Conservation (phyloP, 2,888 invertebrate genomes). For the Byasa hedistus region DNA sequence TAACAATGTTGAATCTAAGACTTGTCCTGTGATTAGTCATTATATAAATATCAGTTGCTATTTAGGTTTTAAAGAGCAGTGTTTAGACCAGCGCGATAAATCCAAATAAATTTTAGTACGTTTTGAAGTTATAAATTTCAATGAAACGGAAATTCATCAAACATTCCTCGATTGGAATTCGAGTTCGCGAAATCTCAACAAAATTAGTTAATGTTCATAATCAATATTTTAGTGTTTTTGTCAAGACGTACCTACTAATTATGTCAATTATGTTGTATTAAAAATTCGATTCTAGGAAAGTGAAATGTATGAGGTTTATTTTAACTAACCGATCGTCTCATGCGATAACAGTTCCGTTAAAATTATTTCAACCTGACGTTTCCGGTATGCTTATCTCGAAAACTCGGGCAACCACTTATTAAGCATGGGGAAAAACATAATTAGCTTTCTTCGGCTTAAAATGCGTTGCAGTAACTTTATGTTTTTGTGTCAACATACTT, state of each 20-base stretch:
- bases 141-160: background rate
- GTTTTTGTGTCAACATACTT: slow-evolving; percentile 14
- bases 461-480: slow-evolving; percentile 23
- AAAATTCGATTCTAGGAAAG: background rate
- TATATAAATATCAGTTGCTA: background rate
- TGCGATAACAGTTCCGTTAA: slow-evolving; percentile 29
- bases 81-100: background rate
- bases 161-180: background rate
- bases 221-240: no score
- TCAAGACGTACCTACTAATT: no score
- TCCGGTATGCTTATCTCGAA: slow-evolving; percentile 36
- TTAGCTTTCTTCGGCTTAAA: slow-evolving; percentile 19
- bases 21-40: background rate
- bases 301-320: background rate
- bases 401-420: slow-evolving; percentile 25
- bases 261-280: background rate
- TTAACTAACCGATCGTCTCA: slow-evolving; percentile 18
- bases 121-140: background rate
- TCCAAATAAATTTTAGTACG: background rate
- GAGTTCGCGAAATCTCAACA: no score
- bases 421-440: slow-evolving; percentile 27
- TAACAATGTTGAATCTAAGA: background rate
- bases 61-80: background rate
- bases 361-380: slow-evolving; percentile 37
- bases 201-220: no score